Conservation (phyloP, 2,888 invertebrate species). For the Lepidocyrtinus sp. region DNA sequence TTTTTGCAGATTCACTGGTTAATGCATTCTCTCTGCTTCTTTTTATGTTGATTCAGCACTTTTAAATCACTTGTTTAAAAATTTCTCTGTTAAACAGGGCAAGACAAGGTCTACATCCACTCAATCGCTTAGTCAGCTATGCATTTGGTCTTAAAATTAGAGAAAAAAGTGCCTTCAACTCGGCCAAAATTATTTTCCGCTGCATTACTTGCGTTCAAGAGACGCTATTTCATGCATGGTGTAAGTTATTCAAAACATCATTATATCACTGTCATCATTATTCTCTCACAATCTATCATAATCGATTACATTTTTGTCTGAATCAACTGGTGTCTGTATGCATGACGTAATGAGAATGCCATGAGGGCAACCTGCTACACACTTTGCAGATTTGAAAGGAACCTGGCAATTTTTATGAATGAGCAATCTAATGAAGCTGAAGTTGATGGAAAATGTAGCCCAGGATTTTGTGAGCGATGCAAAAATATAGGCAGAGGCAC, state of each 20-base stretch:
- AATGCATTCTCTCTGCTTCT: too few species aligned
- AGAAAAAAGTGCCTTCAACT: neutral
- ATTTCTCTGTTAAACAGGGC: neutral
- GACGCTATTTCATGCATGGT: neutral
- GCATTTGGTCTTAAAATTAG: neutral
- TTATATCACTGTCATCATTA: constrained; percentile 43
- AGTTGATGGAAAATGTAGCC: too few species aligned
- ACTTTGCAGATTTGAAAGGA: neutral
- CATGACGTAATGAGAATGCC: neutral
- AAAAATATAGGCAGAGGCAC: too few species aligned
- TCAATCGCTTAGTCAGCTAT: too few species aligned
- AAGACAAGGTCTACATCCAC: neutral
- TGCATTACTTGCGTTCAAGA: too few species aligned
- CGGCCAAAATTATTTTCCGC: neutral
- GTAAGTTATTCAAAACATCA: neutral
- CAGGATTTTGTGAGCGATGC: too few species aligned
- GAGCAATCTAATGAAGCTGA: too few species aligned
- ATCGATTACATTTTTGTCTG: constrained; percentile 35
- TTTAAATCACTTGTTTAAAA: neutral
- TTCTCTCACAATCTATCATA: constrained; percentile 45
- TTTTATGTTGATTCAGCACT: too few species aligned
- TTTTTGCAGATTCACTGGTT: neutral
- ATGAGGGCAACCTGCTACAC: neutral
- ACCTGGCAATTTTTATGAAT: neutral
- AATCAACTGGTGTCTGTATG: constrained; percentile 28